These are phyloP conservation scores for Liasis olivaceus DNA, from an alignment of 2,797 vertebrate genomes.

Conservation along the genomic window DNA sequence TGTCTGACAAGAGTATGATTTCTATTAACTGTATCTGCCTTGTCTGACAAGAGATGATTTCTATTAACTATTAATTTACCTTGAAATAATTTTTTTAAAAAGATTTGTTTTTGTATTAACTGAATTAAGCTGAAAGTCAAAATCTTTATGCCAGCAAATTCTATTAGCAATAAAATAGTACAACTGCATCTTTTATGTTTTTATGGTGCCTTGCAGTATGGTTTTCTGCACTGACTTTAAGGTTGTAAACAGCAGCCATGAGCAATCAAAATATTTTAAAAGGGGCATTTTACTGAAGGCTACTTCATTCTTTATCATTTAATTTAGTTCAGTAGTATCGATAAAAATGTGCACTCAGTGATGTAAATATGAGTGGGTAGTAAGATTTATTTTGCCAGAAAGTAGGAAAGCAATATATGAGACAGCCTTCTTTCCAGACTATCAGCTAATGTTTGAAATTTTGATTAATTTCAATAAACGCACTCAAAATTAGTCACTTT, in stretches of 20 bases:
- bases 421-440: background rate
- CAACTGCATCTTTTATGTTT: slow-evolving; percentile 15
- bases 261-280: slow-evolving; percentile 20
- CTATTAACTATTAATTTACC: too few species aligned
- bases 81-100: slow-evolving; percentile 25
- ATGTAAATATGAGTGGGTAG: background rate
- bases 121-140: slow-evolving; percentile 42
- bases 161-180: slow-evolving; percentile 46
- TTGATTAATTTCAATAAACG: background rate
- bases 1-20: background rate
- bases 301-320: background rate
- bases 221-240: slow-evolving; percentile 43
- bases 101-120: background rate
- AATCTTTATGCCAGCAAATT: slow-evolving; percentile 31
- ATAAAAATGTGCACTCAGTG: background rate
- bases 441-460: background rate
- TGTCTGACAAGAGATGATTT: too few species aligned
- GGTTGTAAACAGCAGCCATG: slow-evolving; percentile 30
- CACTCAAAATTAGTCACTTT: background rate
- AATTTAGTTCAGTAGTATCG: background rate
- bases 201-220: slow-evolving; percentile 35
- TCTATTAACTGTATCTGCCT: slow-evolving; percentile 7
- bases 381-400: background rate
- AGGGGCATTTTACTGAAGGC: background rate
- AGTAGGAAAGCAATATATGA: background rate